phyloP scores from a whole-genome alignment of 2,888 invertebrate genomes.

The Diaperis boleti region DNA sequence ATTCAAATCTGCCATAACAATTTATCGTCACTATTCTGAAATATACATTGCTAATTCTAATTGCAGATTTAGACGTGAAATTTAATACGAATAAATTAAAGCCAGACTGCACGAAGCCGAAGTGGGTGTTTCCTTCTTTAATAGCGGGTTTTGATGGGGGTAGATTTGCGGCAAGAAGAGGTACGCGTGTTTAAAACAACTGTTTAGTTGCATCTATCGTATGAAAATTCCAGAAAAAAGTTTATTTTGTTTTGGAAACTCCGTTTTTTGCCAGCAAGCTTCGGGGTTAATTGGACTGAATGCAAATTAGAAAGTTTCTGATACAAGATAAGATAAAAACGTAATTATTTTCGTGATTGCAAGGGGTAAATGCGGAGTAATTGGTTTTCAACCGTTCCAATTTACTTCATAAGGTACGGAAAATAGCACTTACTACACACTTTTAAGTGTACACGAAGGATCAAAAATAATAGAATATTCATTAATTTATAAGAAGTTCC shows the following conservation, averaged over 20 bases:
- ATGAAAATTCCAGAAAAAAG: slow-evolving; percentile 15
- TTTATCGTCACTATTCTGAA: slow-evolving; percentile 35
- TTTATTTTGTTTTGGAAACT: slow-evolving; percentile 12
- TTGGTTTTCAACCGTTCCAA: slow-evolving; percentile 51
- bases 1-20: background rate
- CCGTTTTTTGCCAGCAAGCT: slow-evolving; percentile 25
- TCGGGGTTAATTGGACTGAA: slow-evolving; percentile 41
- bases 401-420: slow-evolving; percentile 17
- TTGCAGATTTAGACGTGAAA: slow-evolving; percentile 50
- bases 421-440: background rate
- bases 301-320: slow-evolving; percentile 52
- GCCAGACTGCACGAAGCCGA: slow-evolving; percentile 41
- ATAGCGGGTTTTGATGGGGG: slow-evolving; percentile 33
- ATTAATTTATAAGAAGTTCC: too few species aligned
- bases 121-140: slow-evolving; percentile 35
- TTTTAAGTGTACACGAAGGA: background rate
- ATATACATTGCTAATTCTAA: slow-evolving; percentile 51
- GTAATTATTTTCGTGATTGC: slow-evolving; percentile 64
- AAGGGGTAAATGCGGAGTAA: slow-evolving; percentile 55
- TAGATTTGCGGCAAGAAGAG: slow-evolving; percentile 36
- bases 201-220: slow-evolving; percentile 31
- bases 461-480: background rate
- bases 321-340: slow-evolving; percentile 62
- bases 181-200: slow-evolving; percentile 34
- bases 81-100: slow-evolving; percentile 50